phyloP scores from a whole-genome alignment of 1,140 invertebrate species.

The Trissolcus basalis region DNA sequence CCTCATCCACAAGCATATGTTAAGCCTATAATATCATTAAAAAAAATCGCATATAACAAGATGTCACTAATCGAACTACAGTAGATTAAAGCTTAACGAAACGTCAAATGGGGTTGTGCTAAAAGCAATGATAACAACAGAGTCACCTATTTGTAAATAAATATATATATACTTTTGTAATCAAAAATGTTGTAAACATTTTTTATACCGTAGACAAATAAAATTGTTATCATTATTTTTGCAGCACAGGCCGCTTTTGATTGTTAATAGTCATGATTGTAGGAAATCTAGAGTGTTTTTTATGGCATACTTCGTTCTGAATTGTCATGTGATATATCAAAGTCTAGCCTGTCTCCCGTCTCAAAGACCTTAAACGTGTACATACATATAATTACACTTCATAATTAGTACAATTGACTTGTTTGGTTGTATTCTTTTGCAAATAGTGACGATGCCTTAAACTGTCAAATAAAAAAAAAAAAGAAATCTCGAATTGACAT shows the following conservation, averaged over 20 bases:
- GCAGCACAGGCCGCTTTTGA: constrained; percentile 25
- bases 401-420: constrained; percentile 22
- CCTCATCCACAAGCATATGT: no score
- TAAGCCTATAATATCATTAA: no score
- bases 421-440: constrained; percentile 16
- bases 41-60: no score
- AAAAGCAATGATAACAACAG: no score
- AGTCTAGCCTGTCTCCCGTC: constrained; percentile 42
- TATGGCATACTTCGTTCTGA: constrained; percentile 25
- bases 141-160: constrained; percentile 24
- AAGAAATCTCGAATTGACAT: constrained; percentile 4
- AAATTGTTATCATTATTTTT: constrained; percentile 36
- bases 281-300: constrained; percentile 23
- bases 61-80: no score
- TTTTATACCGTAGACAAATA: constrained; percentile 30
- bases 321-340: constrained; percentile 48
- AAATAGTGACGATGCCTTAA: constrained; percentile 37
- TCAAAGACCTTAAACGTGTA: constrained; percentile 36
- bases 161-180: constrained; percentile 32
- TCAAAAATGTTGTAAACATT: constrained; percentile 18
- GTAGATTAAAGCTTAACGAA: no score
- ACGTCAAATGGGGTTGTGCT: no score
- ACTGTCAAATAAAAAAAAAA: constrained; percentile 16
- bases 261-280: constrained; percentile 38
- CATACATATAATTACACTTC: constrained; percentile 27